phyloP scores from a whole-genome alignment of 2,797 vertebrate genomes.

The Eospalax fontanierii region DNA sequence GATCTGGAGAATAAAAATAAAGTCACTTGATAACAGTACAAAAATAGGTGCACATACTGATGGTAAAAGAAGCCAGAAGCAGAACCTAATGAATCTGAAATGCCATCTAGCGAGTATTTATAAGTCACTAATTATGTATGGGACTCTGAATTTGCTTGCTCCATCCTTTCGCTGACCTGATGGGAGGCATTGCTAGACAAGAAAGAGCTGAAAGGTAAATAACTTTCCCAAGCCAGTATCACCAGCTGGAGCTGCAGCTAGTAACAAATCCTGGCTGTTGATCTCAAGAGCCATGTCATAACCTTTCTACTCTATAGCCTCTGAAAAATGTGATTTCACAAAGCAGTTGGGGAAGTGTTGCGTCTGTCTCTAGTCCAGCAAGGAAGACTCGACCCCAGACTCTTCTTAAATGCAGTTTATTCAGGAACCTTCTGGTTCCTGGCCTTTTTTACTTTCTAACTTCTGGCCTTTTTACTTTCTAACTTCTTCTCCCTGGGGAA shows the following conservation, averaged over 20 bases:
- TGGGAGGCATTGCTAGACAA: not conserved
- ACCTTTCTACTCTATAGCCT: not conserved
- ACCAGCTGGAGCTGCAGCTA: not conserved
- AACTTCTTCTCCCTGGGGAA: too few relatives aligned
- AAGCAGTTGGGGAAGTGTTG: slow-evolving; percentile 61
- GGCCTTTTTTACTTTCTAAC: too few relatives aligned
- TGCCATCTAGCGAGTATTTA: not conserved
- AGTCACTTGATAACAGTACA: not conserved
- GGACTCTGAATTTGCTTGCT: not conserved
- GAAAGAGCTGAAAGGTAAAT: not conserved
- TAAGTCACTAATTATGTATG: not conserved
- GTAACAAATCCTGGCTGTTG: not conserved
- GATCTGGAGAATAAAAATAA: slow-evolving; percentile 29
- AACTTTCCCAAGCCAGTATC: not conserved
- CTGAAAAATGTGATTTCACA: slow-evolving; percentile 72
- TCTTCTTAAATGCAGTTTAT: too few relatives aligned
- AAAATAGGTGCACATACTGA: not conserved
- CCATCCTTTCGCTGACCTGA: not conserved
- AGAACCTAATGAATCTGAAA: slow-evolving; percentile 39
- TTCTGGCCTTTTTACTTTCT: too few relatives aligned
- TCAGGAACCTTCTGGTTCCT: too few relatives aligned
- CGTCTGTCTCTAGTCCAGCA: too few relatives aligned
- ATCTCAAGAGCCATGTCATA: not conserved
- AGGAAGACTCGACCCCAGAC: too few relatives aligned
- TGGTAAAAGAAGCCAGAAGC: slow-evolving; percentile 14